These are phyloP conservation scores for Dryocosmus kuriphilus DNA, from an alignment of 2,888 invertebrate genomes.

Conservation along the genomic window DNA sequence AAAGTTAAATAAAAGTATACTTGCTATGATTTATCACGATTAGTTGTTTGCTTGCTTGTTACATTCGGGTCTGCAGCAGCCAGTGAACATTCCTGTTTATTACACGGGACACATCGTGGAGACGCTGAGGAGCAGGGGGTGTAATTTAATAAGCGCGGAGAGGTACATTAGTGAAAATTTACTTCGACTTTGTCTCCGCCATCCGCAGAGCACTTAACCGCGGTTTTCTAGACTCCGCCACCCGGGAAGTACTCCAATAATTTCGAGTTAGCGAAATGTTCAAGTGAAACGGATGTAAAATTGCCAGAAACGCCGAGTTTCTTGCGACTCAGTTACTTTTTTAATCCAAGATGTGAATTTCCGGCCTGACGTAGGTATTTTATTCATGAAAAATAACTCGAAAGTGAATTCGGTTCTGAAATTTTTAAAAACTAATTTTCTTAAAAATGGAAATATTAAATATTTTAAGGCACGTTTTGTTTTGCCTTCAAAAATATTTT, in stretches of 20 bases:
- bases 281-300: slow-evolving; percentile 51
- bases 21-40: neutral
- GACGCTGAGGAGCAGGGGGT: slow-evolving; percentile 37
- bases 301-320: slow-evolving; percentile 40
- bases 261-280: slow-evolving; percentile 59
- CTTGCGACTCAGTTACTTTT: slow-evolving; percentile 35
- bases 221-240: slow-evolving; percentile 57
- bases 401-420: neutral
- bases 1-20: neutral
- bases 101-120: slow-evolving; percentile 45
- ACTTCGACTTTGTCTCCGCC: slow-evolving; percentile 55
- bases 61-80: slow-evolving; percentile 50
- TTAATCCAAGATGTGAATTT: neutral
- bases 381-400: neutral
- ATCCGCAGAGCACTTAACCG: slow-evolving; percentile 63
- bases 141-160: slow-evolving; percentile 61
- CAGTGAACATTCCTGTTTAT: slow-evolving; percentile 52
- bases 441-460: neutral
- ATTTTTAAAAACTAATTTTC: neutral
- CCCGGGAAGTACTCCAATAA: slow-evolving; percentile 62
- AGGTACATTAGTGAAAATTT: slow-evolving; percentile 59
- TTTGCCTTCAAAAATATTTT: no score
- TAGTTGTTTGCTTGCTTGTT: slow-evolving; percentile 51
- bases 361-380: neutral
- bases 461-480: no score